Base-by-base conservation (phyloP, 2,113 vertebrate genomes). In the Sisor rabdophorus region DNA sequence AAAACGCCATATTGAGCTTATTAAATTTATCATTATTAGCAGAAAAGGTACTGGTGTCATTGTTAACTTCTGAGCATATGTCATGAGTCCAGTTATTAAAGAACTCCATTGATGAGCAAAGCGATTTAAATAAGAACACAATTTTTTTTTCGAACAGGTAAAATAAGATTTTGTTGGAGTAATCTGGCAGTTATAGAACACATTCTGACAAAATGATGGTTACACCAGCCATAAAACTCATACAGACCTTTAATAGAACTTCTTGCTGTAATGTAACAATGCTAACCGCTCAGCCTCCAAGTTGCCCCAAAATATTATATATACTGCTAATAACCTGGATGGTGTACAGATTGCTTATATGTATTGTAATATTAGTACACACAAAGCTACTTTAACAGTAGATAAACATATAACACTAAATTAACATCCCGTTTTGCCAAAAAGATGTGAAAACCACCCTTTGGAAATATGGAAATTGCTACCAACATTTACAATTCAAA, bases 71-170 rank as follows among this genome's bases (percentile, higher is more conserved):
- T 9, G 0, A 16, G 47, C 1, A 53, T 28, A 13, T 20, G 22
- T 24, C 52, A 22, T 7, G 13, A 53, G 1, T 61, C 13, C 22
- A 59, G 19, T 4, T 8, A 16, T 8, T 17, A 78, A 20, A 84
- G 1, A 0, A 56, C 16, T 30, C 4, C 7, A 0, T 78, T 60
- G 7, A 76, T 12, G 55, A 78, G 0, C 60, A 84, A 53, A 71
- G 4, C 28, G 9, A 22, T 8, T 48, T 67, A 87, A 2, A 84
- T 83, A 30, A 82, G 1, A 6, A 53, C 11, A 65, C 64, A 81
- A 32, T 77, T 86, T 86, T 50, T 19, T 87, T 73, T 83, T 88
- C 13, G 87, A 26, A 79, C 81, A 87, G 50, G 80, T 56, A 5
- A 81, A 50, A 30, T 77, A 2, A 60, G 77, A 63, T 48, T 65